Percentiles rank a stretch among this genome's conserved stretches.
These are phyloP conservation scores for Cephus nigrinus DNA, from an alignment of 2,888 invertebrate species.

Conservation along the genomic window DNA sequence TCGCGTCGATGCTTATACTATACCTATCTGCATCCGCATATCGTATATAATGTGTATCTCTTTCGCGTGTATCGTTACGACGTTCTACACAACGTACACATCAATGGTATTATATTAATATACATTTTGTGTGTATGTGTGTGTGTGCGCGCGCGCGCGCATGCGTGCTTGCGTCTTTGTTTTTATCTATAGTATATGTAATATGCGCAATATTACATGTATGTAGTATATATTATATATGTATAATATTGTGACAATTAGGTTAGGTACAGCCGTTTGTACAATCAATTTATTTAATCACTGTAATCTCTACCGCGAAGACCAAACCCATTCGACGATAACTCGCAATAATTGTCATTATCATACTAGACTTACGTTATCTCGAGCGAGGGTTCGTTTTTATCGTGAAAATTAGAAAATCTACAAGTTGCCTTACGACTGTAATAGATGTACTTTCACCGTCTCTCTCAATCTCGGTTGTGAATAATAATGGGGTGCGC, in stretches of 20 bases:
- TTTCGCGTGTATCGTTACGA: not conserved
- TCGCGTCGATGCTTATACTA: not conserved
- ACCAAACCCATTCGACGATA: not conserved
- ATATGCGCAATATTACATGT: not conserved
- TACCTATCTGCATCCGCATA: not conserved
- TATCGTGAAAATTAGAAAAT: no score
- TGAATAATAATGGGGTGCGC: no score
- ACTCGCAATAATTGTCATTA: no score
- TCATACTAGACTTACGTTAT: no score
- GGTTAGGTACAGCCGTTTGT: slow-evolving; percentile 1
- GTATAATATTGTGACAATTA: not conserved
- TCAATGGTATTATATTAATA: no score
- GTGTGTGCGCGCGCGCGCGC: not conserved
- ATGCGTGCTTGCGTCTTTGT: not conserved
- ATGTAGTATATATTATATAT: not conserved
- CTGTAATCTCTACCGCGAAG: not conserved
- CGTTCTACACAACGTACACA: not conserved
- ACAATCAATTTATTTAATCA: not conserved
- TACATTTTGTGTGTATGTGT: not conserved
- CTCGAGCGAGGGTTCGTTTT: no score
- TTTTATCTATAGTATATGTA: not conserved
- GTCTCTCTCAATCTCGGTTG: no score
- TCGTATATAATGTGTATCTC: not conserved
- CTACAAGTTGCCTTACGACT: no score
- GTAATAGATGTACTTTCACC: no score